Evolutionary conservation across 2,888 invertebrate genomes (phyloP).

Genomic region (Thereva unica): DNA sequence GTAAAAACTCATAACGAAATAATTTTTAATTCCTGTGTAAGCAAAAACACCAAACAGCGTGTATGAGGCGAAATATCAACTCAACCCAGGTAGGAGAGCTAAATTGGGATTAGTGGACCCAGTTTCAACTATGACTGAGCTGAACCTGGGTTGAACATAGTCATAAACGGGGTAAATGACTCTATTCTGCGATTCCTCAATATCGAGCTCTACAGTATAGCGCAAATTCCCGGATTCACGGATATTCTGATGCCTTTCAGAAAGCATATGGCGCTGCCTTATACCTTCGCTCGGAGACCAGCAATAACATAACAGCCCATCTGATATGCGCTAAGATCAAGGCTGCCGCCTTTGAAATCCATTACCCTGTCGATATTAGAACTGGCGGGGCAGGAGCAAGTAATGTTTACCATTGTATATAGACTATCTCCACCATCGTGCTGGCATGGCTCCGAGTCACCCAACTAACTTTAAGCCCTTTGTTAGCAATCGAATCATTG

Average conservation of each 20-base stretch:
- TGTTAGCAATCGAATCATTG: not conserved
- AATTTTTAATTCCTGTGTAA: too few relatives aligned
- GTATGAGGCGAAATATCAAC: too few relatives aligned
- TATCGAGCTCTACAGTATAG: not conserved
- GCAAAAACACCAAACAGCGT: too few relatives aligned
- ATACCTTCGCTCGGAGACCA: not conserved
- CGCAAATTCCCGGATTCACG: slow-evolving; percentile 1
- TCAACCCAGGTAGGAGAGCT: too few relatives aligned
- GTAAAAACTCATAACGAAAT: too few relatives aligned
- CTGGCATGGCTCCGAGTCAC: not conserved
- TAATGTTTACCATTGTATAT: not conserved
- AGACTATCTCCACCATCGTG: slow-evolving; percentile 1
- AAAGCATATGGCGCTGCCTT: not conserved
- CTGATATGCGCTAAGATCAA: not conserved
- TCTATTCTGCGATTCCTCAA: not conserved
- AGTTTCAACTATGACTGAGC: too few relatives aligned
- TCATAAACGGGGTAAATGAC: too few relatives aligned
- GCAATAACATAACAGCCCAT: not conserved
- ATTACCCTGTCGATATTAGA: not conserved
- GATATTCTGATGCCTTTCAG: slow-evolving; percentile 1
- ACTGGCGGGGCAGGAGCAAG: not conserved
- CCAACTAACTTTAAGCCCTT: slow-evolving; percentile 3
- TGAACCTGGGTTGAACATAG: too few relatives aligned
- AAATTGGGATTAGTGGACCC: too few relatives aligned
- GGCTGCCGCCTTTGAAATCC: not conserved